Percentiles rank a stretch among this genome's conserved stretches.
Conservation (phyloP, 2,888 invertebrate genomes). For the Electrophaes corylata region DNA sequence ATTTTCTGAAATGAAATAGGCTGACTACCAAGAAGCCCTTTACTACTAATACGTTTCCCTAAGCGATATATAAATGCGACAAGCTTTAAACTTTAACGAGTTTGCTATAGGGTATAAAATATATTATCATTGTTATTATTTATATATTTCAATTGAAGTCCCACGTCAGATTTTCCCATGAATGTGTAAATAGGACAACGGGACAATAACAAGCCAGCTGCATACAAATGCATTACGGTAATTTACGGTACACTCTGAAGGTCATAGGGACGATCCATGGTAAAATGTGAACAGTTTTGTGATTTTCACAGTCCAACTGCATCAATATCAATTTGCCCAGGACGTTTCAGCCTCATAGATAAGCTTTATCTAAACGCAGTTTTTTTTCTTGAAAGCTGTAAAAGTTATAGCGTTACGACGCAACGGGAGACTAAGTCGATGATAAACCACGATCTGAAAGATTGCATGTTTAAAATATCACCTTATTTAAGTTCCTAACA, state of each 20-base stretch:
- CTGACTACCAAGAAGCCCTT: constrained; percentile 21
- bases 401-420: not conserved
- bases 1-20: constrained; percentile 12
- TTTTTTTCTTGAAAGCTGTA: not conserved
- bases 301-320: not conserved
- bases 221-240: constrained; percentile 34
- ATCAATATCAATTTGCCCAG: too few species aligned
- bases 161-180: constrained; percentile 31
- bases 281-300: not conserved
- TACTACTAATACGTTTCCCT: too few species aligned
- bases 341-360: too few species aligned
- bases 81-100: constrained; percentile 2
- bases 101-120: constrained; percentile 10
- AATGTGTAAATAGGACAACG: constrained; percentile 29
- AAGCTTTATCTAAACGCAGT: too few species aligned
- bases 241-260: not conserved
- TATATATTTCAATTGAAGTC: not conserved
- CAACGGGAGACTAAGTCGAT: not conserved
- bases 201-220: constrained; percentile 27
- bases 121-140: not conserved
- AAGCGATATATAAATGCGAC: not conserved
- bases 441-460: too few species aligned
- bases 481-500: too few species aligned
- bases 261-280: not conserved
- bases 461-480: too few species aligned